Conservation (phyloP, 2,797 vertebrate genomes). For the Anomalospiza imberbis region DNA sequence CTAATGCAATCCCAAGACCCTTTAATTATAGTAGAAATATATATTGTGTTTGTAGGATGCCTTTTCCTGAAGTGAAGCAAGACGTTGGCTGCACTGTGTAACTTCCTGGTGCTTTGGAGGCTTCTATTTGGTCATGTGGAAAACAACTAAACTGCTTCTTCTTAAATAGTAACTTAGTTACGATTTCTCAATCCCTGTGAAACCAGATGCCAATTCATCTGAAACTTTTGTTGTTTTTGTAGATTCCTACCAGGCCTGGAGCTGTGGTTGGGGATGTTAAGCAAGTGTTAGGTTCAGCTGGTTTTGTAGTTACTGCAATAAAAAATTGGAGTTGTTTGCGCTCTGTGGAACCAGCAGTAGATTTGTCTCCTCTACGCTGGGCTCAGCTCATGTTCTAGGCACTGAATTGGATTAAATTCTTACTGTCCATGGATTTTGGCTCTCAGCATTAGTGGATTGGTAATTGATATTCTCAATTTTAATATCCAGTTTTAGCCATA, state of each 20-base stretch:
- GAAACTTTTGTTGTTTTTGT: not conserved
- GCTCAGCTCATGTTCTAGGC: constrained; percentile 68
- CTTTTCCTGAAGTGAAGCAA: constrained; percentile 11
- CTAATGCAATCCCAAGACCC: not conserved
- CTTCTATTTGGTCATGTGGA: constrained; percentile 14
- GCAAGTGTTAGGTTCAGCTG: not conserved
- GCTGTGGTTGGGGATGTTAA: not conserved
- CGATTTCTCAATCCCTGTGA: not conserved
- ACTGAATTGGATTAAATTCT: constrained; percentile 90
- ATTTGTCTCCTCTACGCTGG: constrained; percentile 18
- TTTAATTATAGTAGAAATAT: not conserved
- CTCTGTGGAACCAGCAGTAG: not conserved
- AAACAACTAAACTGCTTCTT: constrained; percentile 16
- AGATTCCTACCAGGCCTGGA: not conserved
- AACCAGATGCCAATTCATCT: not conserved
- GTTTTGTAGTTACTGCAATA: not conserved
- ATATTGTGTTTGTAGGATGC: not conserved
- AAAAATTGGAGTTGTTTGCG: not conserved
- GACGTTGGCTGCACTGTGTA: not conserved
- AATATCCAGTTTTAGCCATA: constrained; percentile 74
- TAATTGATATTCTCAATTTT: constrained; percentile 82
- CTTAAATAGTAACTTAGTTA: not conserved
- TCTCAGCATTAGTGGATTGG: constrained; percentile 86
- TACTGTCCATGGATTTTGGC: constrained; percentile 81
- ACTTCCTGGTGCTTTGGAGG: constrained; percentile 37